phyloP scores from a whole-genome alignment of 2,113 vertebrate genomes.

The Orycteropus afer region DNA sequence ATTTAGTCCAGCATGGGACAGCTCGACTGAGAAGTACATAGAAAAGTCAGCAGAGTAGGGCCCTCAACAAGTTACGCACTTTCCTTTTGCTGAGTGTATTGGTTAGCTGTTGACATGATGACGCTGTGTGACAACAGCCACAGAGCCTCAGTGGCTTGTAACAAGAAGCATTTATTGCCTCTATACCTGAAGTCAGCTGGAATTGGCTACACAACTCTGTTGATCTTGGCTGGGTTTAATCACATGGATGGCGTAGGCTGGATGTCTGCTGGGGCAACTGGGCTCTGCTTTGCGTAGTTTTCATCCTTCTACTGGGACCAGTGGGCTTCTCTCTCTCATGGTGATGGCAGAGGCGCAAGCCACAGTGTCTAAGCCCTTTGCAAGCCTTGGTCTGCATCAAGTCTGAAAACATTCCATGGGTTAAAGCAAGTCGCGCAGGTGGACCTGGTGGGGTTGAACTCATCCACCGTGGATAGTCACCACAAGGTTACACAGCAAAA shows the following conservation, averaged over 20 bases:
- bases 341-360: neutral
- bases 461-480: neutral
- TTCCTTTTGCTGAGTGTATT: neutral
- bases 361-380: accelerated
- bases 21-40: neutral
- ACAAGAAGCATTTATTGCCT: neutral
- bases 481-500: neutral
- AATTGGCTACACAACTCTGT: neutral
- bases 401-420: neutral
- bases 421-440: neutral
- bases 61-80: neutral
- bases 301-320: neutral
- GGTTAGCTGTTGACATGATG: neutral
- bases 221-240: neutral
- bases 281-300: neutral
- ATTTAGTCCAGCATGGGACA: neutral
- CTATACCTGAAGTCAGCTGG: neutral
- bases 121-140: neutral
- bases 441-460: neutral
- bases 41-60: neutral
- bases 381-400: neutral
- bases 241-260: neutral
- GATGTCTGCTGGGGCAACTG: neutral
- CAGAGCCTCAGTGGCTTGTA: neutral
- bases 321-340: neutral